Percentiles rank a stretch among this genome's conserved stretches.
Evolutionary conservation across 2,113 vertebrate species (phyloP).

Genomic region (Eulacestoma nigropectus): DNA sequence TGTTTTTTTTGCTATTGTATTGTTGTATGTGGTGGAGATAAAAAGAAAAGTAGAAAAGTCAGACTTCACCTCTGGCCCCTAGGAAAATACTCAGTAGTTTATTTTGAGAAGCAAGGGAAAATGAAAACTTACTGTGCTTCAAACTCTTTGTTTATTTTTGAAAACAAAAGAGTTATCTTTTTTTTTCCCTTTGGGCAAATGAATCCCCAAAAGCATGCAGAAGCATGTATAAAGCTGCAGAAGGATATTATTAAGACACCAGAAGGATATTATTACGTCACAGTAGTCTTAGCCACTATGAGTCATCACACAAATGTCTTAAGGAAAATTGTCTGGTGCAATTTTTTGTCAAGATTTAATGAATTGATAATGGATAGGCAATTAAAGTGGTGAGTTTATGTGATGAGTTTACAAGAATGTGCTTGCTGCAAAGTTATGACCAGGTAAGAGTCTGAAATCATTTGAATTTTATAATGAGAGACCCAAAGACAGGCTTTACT

Average conservation of each 20-base stretch:
- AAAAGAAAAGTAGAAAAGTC: neutral
- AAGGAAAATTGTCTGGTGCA: neutral
- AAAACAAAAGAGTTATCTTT: neutral
- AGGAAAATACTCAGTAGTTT: neutral
- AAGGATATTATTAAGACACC: neutral
- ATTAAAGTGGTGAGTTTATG: neutral
- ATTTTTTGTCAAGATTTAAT: neutral
- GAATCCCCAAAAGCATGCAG: neutral
- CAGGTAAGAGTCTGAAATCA: neutral
- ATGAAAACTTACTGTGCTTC: neutral
- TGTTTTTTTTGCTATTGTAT: neutral
- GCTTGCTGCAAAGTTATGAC: neutral
- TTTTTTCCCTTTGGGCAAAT: accelerated
- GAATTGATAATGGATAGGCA: neutral
- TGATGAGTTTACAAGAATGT: neutral
- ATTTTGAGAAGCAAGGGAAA: neutral
- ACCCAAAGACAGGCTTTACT: neutral
- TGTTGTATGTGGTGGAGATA: neutral
- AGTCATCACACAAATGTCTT: neutral
- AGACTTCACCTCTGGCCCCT: neutral
- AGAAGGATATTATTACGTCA: neutral
- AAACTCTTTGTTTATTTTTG: neutral
- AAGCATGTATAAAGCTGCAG: neutral
- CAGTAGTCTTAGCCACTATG: neutral
- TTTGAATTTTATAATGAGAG: neutral